Conservation (phyloP, 2,797 vertebrate genomes). For the Hydrophis major region DNA sequence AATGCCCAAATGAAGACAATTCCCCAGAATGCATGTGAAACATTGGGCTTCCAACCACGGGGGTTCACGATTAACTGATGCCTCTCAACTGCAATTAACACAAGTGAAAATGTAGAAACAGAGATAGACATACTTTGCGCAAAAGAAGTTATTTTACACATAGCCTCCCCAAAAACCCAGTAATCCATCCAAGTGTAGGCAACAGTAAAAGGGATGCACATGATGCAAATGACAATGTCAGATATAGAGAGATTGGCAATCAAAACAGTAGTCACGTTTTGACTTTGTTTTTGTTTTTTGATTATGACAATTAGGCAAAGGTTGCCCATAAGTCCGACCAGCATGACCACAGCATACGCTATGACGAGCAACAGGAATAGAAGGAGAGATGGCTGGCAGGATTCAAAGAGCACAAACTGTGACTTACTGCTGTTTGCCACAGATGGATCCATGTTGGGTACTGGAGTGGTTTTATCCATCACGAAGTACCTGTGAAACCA, state of each 20-base stretch:
- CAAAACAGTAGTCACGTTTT: slow-evolving; percentile 86
- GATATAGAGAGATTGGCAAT: slow-evolving; percentile 88
- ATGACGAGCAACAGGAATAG: slow-evolving; percentile 62
- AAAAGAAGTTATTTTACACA: slow-evolving; percentile 85
- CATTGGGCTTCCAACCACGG: slow-evolving; percentile 70
- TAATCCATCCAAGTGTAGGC: slow-evolving; percentile 86
- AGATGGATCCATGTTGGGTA: slow-evolving; percentile 44
- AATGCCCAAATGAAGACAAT: slow-evolving; percentile 68
- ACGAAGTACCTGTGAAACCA: slow-evolving; percentile 31
- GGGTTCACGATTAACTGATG: slow-evolving; percentile 75
- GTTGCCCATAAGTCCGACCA: slow-evolving; percentile 82
- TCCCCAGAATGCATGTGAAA: slow-evolving; percentile 69
- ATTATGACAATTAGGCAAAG: slow-evolving; percentile 84
- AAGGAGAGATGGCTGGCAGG: slow-evolving; percentile 57
- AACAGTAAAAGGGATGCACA: slow-evolving; percentile 83
- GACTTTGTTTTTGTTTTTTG: slow-evolving; percentile 80
- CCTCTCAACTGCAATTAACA: slow-evolving; percentile 80
- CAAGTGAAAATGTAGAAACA: slow-evolving; percentile 86
- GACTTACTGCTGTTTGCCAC: slow-evolving; percentile 54
- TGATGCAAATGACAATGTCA: slow-evolving; percentile 83
- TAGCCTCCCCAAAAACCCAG: slow-evolving; percentile 82
- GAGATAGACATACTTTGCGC: slow-evolving; percentile 83
- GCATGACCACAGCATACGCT: slow-evolving; percentile 75
- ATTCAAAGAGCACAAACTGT: slow-evolving; percentile 63
- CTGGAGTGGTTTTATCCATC: slow-evolving; percentile 50